phyloP scores from a whole-genome alignment of 2,888 invertebrate genomes.

The Plusia festucae region DNA sequence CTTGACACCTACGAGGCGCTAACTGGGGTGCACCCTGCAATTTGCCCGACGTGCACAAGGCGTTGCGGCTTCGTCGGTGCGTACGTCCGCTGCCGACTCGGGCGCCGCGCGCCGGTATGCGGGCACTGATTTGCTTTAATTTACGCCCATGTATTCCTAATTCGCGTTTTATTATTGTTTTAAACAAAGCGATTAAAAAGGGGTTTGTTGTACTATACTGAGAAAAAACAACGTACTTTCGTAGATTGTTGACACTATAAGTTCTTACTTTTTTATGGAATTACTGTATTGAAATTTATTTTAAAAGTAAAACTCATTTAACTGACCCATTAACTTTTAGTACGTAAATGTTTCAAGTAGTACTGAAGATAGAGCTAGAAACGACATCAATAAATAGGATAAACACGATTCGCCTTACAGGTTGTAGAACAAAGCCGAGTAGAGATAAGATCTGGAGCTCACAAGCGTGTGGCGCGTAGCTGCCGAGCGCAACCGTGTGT shows the following conservation, averaged over 20 bases:
- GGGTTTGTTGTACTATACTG: too few species aligned
- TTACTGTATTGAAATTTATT: too few species aligned
- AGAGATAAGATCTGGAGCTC: constrained; percentile 53
- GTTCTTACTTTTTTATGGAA: too few species aligned
- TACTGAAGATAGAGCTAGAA: constrained; percentile 11
- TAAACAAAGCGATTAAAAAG: too few species aligned
- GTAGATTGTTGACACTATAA: too few species aligned
- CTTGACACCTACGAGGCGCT: constrained; percentile 89
- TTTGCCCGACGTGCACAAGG: constrained; percentile 78
- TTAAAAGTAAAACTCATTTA: too few species aligned
- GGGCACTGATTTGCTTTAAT: constrained; percentile 75
- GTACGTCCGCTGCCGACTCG: constrained; percentile 47
- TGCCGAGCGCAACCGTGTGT: constrained; percentile 85
- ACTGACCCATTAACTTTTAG: too few species aligned
- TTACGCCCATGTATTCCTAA: constrained; percentile 62
- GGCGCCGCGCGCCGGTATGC: constrained; percentile 54
- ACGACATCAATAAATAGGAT: constrained; percentile 20
- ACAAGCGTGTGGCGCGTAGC: constrained; percentile 70
- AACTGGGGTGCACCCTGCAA: constrained; percentile 85
- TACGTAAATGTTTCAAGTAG: background rate
- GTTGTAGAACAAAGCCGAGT: constrained; percentile 51
- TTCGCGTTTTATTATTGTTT: constrained; percentile 37
- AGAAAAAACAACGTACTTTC: too few species aligned
- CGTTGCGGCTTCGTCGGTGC: constrained; percentile 31
- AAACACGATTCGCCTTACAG: constrained; percentile 42